Base-by-base conservation (phyloP, 1,140 invertebrate species). In the Drosophila sp. region DNA sequence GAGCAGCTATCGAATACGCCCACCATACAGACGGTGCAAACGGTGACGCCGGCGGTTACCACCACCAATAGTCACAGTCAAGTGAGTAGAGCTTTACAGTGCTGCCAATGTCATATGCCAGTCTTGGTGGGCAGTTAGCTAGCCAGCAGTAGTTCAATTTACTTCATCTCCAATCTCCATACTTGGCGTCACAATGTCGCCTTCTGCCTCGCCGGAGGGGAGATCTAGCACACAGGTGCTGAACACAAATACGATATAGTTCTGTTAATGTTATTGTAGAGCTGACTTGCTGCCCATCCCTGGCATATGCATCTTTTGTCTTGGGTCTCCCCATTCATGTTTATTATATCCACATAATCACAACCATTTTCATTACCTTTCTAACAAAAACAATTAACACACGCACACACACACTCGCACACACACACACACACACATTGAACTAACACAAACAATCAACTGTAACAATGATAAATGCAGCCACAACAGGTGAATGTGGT, bases 401-500 rank as follows among this genome's bases (percentile, higher is more conserved):
- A 51, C 46, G 16, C 45, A 38, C 32, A 50, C 25, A 16, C 46
- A 21, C 45, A 38, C 21, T 29, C 25, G n/a, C 29, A 53, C 7
- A 13, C 51, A 71, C 27, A 16, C 9, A 21, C 57, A 59, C 16
- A 41, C 72, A 62, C 48, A 62, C 72, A 48, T 14, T 21, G 21
- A 21, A 21, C 21, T 21, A 21, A 34, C 56, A 58, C 48, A 34
- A 36, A 11, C 45, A 40, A 41, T 18, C 21, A 8, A n/a, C 1
- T 29, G 7, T 9, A 62, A 65, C 61, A 18, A 59, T 21, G 9
- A 9, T 18, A 29, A 38, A n/a, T 53, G 63, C 79, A 83, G 76
- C 93, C 93, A 90, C 90, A 93, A 80, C 93, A 93, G 71, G 90
- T 91, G 27, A 91, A 91, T 61, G 90, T 91, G 48, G 90, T 91